Evolutionary conservation across 53 echinoderm and acorn worm species (phyloP).

Genomic region (Apostichopus leukothele): DNA sequence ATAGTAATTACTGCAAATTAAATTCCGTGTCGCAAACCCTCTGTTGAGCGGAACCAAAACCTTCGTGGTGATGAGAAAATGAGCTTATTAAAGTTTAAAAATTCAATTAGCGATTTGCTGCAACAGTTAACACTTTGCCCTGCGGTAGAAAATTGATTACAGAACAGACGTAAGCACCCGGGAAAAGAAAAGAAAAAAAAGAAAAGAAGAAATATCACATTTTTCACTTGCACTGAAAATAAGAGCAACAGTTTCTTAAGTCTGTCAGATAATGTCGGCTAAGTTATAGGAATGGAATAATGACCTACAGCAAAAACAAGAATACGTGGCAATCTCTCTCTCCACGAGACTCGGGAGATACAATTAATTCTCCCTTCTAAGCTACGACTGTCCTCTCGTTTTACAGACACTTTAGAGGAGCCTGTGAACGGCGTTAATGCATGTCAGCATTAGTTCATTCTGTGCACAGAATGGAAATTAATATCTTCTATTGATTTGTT

Average conservation of each 20-base stretch:
- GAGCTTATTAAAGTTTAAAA: constrained; percentile 40
- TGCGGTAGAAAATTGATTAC: neutral
- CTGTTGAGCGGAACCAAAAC: neutral
- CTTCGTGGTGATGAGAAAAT: constrained; percentile 16
- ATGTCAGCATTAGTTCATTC: neutral
- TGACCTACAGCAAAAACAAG: neutral
- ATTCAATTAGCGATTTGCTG: constrained; percentile 31
- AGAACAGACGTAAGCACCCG: neutral
- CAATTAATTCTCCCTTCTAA: no score
- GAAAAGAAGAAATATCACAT: neutral
- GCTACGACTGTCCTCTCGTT: neutral
- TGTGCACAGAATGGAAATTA: constrained; percentile 19
- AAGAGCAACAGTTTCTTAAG: neutral
- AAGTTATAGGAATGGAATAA: neutral
- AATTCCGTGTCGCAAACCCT: neutral
- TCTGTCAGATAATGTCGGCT: neutral
- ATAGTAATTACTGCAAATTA: neutral
- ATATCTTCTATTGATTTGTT: constrained; percentile 34
- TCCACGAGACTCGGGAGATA: no score
- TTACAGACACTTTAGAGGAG: neutral
- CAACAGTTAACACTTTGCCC: constrained; percentile 16
- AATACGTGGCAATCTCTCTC: neutral
- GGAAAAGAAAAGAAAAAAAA: neutral
- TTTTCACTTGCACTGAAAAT: neutral
- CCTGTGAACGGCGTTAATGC: neutral